Base-by-base conservation (phyloP, 2,113 vertebrate genomes). In the Acanthochromis polyacanthus region DNA sequence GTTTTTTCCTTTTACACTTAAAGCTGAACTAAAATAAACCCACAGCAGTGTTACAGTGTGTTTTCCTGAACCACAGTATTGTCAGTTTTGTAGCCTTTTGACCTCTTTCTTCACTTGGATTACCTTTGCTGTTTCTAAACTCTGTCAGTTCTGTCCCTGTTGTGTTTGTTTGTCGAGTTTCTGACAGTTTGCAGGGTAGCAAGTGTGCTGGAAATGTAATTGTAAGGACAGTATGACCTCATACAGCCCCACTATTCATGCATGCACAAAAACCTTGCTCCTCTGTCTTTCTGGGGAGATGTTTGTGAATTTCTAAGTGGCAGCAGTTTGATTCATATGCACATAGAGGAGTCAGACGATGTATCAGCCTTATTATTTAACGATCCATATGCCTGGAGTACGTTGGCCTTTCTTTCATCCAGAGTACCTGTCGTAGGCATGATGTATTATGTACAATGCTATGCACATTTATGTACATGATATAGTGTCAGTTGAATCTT, bases 401-500 rank as follows among this genome's bases (percentile, higher is more conserved):
- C 56, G 9, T 56, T 46, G 36, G 30, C 25, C 12, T 69, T 48
- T 55, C 45, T 77, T 75, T 55, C 11, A 59, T 71, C 28, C 62
- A 52, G 3, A 32, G 28, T 5, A 17, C 11, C 40, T 55, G 38
- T 32, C 4, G 0, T 55, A 17, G 15, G 4, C 19, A 22, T 61
- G 40, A 74, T 59, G 0, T 40, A 53, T 28, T 59, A 60, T 59
- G 32, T 7, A 4, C 38, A n/a, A 36, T 12, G 65, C 76, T 59
- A 66, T 84, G 50, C 50, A 79, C 43, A 79, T 72, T 58, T 51
- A 52, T 64, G 48, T 11, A 52, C 20, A 66, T 56, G 19, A 52
- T 55, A 23, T 32, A 38, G 15, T 56, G 73, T n/a, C 14, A 59
- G n/a, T 69, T 32, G 81, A 30, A 71, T 15, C 8, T 55, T 10